Evolutionary conservation across 2,888 invertebrate genomes (phyloP), one percentile per base, ranked within the genome.

Genomic region (Diaprepes abbreviatus): DNA sequence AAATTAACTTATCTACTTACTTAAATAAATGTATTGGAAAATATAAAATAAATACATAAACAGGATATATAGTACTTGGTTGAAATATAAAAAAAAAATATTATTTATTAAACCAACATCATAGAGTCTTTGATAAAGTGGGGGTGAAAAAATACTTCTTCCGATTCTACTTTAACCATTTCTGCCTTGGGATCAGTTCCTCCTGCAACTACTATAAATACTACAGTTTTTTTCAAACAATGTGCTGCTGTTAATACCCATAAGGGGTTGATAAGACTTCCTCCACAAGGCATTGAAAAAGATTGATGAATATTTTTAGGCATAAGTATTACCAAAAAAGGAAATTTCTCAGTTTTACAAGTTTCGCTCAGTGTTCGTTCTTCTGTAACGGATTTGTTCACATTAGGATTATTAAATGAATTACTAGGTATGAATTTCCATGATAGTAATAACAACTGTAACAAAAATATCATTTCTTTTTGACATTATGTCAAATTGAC

Each of bases 161-260:
- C 38, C 5, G 48, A 35, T 35, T 45, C 6, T 6, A 45, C 28
- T 9, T n/a, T 33, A 3, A 3, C 5, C 0, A 1, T 2, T 4
- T 12, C 2, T 54, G 12, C 9, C 4, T 2, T 1, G 9, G 21
- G 24, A 21, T 12, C 6, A 38, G 17, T 52, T 7, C 50, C 1
- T 3, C 14, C 33, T 21, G 24, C 35, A 17, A 52, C 6, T 31
- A 50, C 10, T 6, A 45, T 19, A 45, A 9, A 9, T 10, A 12
- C 0, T 17, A 4, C 10, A 24, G 0, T 0, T n/a, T 48, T 35
- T 17, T 10, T 16, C 6, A 55, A 12, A 31, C 66, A 66, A 40
- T 59, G 58, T 4, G 59, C 66, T 31, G 66, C 66, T 28, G 59
- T 59, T 31, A 66, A 52, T 10, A 59, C 40, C 66, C 66, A 66